Evolutionary conservation across 2,113 vertebrate genomes (phyloP), one percentile per base, ranked within the genome.

Genomic region (Hippocampus abdominalis): DNA sequence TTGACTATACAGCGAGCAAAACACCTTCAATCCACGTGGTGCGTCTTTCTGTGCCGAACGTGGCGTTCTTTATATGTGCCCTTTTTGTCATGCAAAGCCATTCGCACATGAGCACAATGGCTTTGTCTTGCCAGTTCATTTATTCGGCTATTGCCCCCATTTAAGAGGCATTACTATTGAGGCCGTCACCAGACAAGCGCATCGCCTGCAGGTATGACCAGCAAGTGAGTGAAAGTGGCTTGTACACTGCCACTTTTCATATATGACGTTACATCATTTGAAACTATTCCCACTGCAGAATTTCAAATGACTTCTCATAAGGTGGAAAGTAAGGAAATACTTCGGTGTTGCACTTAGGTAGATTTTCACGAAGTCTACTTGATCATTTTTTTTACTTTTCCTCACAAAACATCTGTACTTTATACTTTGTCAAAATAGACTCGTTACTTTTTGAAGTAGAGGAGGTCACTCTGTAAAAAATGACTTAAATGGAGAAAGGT

Each of bases 1-100:
- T 73, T 91, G 86, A 91, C 91, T 90, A 92, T 91, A 84, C 85
- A 89, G 69, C 77, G 70, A 64, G 61, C 68, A 74, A 83, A 87
- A 75, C 69, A 80, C 69, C 80, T 77, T 83, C 49, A 85, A 88
- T 87, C 71, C 88, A 85, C 83, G 72, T 49, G 49, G 8, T 51
- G 49, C 20, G 49, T 51, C 20, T n/a, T 51, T 21, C 48, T 51
- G 48, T 51, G 49, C 2, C 8, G 20, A 51, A 81, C 80, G 79
- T 83, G 77, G 70, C 74, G 81, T 81, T 84, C 73, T 78, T 71
- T 21, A 21, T 51, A 8, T 21, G 49, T 7, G 20, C 73, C 60
- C 79, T 66, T 64, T 87, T 92, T 92, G 86, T 89, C 68, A 90
- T 92, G 88, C 82, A 83, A 89, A 86, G 74, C 69, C 75, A 32